phyloP scores from a whole-genome alignment of 1,140 invertebrate genomes.

The Zaprionus lachaisei region DNA sequence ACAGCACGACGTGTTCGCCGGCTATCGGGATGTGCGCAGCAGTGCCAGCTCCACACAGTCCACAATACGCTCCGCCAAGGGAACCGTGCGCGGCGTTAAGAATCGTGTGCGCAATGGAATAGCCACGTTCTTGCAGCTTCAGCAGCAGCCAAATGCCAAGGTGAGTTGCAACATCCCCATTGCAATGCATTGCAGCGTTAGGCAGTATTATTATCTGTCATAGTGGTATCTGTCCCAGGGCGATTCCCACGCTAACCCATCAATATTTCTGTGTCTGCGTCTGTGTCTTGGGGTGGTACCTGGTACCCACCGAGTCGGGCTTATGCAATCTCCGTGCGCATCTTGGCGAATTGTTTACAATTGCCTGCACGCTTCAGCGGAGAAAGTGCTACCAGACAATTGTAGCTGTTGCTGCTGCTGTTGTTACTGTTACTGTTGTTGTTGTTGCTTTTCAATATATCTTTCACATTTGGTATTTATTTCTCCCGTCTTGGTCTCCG shows the following conservation, averaged over 20 bases:
- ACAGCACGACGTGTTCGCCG: conserved; percentile 90
- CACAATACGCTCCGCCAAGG: conserved; percentile 95
- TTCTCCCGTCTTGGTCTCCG: not conserved
- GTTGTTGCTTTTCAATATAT: conserved; percentile 58
- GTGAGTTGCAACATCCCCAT: conserved; percentile 85
- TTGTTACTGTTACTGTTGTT: conserved; percentile 18
- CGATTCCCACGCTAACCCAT: not conserved
- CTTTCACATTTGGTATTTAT: conserved; percentile 67
- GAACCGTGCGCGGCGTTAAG: conserved; percentile 96
- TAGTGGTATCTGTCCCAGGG: not conserved
- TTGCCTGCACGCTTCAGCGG: conserved; percentile 49
- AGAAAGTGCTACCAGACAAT: conserved; percentile 74
- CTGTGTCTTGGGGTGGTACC: not conserved
- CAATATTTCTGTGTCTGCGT: not conserved
- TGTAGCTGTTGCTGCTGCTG: conserved; percentile 32
- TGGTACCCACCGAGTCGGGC: conserved; percentile 50
- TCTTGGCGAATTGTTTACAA: conserved; percentile 65
- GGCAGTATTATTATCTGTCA: not conserved
- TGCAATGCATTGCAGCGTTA: not conserved
- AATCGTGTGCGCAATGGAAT: conserved; percentile 97
- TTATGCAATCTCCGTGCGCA: conserved; percentile 71
- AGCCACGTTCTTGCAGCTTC: conserved; percentile 96
- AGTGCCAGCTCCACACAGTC: conserved; percentile 88
- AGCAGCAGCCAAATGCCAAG: conserved; percentile 88
- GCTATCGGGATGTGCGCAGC: conserved; percentile 91